These are phyloP conservation scores for Pseudorectes ferrugineus DNA, from an alignment of 2,113 vertebrate genomes.

Conservation along the genomic window DNA sequence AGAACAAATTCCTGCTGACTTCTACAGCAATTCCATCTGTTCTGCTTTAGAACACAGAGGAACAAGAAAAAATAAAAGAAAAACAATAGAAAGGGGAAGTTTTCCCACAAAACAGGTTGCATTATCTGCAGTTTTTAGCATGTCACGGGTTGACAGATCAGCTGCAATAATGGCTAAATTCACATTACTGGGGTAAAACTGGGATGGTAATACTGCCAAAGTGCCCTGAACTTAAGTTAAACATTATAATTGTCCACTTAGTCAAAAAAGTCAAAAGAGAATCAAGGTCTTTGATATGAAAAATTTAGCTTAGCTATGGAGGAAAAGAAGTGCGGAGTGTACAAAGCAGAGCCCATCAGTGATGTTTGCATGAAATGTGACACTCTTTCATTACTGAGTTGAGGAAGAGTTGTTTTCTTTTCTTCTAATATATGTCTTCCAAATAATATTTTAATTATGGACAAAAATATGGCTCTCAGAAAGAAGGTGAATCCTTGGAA, in stretches of 20 bases:
- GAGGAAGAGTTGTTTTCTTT: not conserved
- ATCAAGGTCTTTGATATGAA: not conserved
- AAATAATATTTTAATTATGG: not conserved
- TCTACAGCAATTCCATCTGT: not conserved
- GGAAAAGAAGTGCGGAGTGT: not conserved
- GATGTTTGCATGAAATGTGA: not conserved
- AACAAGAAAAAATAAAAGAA: not conserved
- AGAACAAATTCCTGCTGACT: not conserved
- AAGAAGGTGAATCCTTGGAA: not conserved
- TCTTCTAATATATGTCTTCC: not conserved
- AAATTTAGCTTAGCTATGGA: not conserved
- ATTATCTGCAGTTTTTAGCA: not conserved
- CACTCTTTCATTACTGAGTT: not conserved
- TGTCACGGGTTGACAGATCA: not conserved
- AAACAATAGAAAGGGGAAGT: not conserved
- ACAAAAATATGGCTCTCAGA: not conserved
- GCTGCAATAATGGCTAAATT: not conserved
- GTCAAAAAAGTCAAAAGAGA: not conserved
- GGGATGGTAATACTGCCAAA: not conserved
- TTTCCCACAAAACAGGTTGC: not conserved
- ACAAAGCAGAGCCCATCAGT: not conserved
- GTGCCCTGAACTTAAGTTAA: not conserved
- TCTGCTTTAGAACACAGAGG: not conserved
- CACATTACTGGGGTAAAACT: not conserved
- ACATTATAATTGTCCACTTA: not conserved